Evolutionary conservation across 2,797 vertebrate genomes (phyloP).

Genomic region (Anguilla marmorata): DNA sequence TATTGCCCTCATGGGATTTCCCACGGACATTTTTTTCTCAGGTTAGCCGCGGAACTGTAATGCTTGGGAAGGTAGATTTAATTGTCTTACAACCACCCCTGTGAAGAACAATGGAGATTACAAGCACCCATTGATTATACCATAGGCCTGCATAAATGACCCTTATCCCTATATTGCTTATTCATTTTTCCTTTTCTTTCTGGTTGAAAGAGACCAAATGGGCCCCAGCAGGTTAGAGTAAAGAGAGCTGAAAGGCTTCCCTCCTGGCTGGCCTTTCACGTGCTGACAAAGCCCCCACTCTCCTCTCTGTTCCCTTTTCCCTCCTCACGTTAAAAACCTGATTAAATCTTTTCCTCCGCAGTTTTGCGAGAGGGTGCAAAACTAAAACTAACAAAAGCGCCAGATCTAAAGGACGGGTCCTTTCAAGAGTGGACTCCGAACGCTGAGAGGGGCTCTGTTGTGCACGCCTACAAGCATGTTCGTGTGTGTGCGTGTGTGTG

Average conservation of each 20-base stretch:
- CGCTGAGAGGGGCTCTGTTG: conserved; percentile 40
- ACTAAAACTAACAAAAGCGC: conserved; percentile 73
- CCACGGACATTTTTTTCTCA: conserved; percentile 65
- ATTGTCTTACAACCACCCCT: conserved; percentile 78
- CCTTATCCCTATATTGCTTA: conserved; percentile 72
- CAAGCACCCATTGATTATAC: conserved; percentile 77
- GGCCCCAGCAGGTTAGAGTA: conserved; percentile 81
- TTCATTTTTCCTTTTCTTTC: conserved; percentile 76
- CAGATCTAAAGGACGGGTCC: conserved; percentile 61
- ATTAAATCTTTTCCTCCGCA: conserved; percentile 75
- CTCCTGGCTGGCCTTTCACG: conserved; percentile 62
- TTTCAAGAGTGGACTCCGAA: conserved; percentile 62
- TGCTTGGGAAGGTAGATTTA: conserved; percentile 74
- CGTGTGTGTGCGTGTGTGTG: conserved; percentile 7
- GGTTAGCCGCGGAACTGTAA: conserved; percentile 74
- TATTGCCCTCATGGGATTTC: conserved; percentile 63
- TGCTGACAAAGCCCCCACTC: conserved; percentile 68
- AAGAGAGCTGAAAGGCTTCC: conserved; percentile 75
- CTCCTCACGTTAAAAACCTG: conserved; percentile 72
- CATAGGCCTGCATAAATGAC: conserved; percentile 72
- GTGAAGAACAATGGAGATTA: conserved; percentile 77
- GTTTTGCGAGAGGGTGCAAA: conserved; percentile 72
- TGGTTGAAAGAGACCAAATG: conserved; percentile 82
- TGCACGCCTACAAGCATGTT: conserved; percentile 2
- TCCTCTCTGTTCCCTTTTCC: conserved; percentile 67